A percentile compares a stretch with the other conserved stretches of the same genome.
Conservation (phyloP, 2,113 vertebrate species). For the Otocyon megalotis region DNA sequence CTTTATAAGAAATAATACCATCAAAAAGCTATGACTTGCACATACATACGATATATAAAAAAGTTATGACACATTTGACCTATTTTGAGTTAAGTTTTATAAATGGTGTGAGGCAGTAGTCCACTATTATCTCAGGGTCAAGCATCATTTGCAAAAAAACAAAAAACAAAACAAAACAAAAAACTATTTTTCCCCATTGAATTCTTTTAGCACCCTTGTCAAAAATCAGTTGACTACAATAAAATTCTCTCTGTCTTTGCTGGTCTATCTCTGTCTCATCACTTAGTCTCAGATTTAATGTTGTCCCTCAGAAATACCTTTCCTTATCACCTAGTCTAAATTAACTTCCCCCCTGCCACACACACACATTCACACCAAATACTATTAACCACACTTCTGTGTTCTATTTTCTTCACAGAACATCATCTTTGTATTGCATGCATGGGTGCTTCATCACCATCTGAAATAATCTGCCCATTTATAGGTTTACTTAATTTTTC, state of each 20-base stretch:
- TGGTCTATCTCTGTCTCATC: neutral
- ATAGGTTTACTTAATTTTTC: neutral
- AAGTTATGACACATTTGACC: neutral
- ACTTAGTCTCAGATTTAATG: neutral
- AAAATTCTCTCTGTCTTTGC: neutral
- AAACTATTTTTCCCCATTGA: neutral
- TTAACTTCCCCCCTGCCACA: neutral
- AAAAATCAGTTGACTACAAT: neutral
- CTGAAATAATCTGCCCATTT: neutral
- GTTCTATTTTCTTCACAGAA: neutral
- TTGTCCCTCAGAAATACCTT: neutral
- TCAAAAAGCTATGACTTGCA: neutral
- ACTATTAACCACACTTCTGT: neutral
- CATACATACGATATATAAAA: neutral
- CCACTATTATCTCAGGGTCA: neutral
- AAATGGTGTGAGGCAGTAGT: neutral
- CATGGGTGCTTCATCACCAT: neutral
- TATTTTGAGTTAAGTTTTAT: neutral
- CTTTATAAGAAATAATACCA: neutral
- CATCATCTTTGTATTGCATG: neutral
- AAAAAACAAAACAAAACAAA: neutral
- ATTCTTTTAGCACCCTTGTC: neutral
- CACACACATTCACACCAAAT: neutral
- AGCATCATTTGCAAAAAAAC: neutral
- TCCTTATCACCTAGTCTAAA: neutral